Evolutionary conservation across 1,140 invertebrate species (phyloP).

Genomic region (Trichogramma pretiosum): DNA sequence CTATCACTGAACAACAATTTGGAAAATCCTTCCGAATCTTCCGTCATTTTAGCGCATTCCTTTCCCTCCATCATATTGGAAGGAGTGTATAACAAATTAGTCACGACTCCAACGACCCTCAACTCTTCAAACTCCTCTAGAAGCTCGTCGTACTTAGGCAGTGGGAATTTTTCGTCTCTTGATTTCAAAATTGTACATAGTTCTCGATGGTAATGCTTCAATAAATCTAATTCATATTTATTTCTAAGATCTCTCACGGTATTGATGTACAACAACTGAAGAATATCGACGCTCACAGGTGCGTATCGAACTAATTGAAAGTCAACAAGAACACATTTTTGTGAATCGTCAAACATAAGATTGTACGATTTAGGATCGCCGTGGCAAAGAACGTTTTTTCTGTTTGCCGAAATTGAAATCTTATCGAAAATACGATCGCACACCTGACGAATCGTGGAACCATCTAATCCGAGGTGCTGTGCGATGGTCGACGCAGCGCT

Average conservation of each 20-base stretch:
- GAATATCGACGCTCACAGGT: neutral
- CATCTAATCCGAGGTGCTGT: slow-evolving; percentile 25
- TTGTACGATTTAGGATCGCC: neutral
- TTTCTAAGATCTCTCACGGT: neutral
- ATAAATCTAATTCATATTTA: neutral
- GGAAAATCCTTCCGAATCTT: slow-evolving; percentile 20
- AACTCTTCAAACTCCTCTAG: slow-evolving; percentile 24
- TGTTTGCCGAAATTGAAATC: slow-evolving; percentile 34
- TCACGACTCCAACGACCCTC: slow-evolving; percentile 27
- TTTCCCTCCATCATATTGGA: slow-evolving; percentile 29
- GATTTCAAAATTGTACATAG: neutral
- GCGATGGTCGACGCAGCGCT: slow-evolving; percentile 25
- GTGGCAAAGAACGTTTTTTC: neutral
- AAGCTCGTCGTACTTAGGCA: neutral
- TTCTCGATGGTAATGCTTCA: neutral
- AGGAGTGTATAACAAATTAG: slow-evolving; percentile 29
- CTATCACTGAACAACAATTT: slow-evolving; percentile 24
- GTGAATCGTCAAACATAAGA: neutral
- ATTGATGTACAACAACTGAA: neutral
- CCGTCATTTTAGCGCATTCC: slow-evolving; percentile 17
- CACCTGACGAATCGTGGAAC: slow-evolving; percentile 29
- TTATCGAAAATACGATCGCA: slow-evolving; percentile 36
- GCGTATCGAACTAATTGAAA: neutral
- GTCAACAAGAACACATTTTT: neutral
- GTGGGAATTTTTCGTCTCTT: neutral